These are phyloP conservation scores for Brachionus angularis DNA, from an alignment of 1,140 invertebrate species.

Conservation along the genomic window DNA sequence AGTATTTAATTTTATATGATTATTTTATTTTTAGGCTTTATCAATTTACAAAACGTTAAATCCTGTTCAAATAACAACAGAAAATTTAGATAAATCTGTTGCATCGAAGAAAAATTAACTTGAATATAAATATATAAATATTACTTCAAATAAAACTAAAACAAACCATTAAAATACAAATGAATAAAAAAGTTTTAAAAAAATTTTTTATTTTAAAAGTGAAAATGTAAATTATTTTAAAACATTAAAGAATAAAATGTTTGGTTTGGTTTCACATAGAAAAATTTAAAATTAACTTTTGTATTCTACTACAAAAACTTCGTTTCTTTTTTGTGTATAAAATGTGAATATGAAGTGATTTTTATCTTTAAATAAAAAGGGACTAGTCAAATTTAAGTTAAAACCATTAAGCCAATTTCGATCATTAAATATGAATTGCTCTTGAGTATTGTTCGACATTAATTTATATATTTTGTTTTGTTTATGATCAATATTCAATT, in stretches of 20 bases:
- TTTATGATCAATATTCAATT: neutral
- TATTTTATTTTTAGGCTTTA: conserved; percentile 17
- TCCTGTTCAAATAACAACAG: neutral
- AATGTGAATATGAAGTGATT: neutral
- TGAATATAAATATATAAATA: neutral
- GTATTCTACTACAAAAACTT: neutral
- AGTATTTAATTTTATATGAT: neutral
- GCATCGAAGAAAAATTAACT: too few species aligned
- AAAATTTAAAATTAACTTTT: neutral
- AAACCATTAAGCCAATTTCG: conserved; percentile 13
- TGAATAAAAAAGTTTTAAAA: too few species aligned
- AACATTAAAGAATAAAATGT: neutral
- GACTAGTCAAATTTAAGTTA: neutral
- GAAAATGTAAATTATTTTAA: neutral
- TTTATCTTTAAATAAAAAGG: neutral
- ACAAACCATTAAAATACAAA: too few species aligned
- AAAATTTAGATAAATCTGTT: neutral
- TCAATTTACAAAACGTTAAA: conserved; percentile 39
- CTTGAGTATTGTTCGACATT: conserved; percentile 3
- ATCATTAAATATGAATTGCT: conserved; percentile 1
- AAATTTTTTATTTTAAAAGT: neutral
- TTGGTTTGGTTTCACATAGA: neutral
- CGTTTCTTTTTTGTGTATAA: conserved; percentile 13
- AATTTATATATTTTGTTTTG: conserved; percentile 1
- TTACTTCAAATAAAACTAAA: neutral